phyloP scores from a whole-genome alignment of 2,888 invertebrate species.

The Megastigmus dorsalis region DNA sequence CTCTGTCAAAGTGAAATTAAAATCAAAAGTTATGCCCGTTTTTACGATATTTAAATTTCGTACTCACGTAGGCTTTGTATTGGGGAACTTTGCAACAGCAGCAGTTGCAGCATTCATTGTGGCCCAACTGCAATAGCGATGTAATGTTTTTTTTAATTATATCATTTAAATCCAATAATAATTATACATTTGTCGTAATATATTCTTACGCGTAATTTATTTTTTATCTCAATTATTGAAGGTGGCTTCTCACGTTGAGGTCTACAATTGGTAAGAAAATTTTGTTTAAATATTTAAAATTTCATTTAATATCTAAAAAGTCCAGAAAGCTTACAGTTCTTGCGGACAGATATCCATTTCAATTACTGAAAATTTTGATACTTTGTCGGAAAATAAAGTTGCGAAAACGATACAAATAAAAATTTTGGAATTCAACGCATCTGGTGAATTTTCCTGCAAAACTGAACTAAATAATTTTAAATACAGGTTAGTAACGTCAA shows the following conservation, averaged over 20 bases:
- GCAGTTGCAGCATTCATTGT: constrained; percentile 67
- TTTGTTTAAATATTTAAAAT: no score
- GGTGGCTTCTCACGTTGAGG: constrained; percentile 51
- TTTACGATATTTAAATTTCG: background rate
- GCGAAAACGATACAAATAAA: constrained; percentile 28
- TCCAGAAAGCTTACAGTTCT: constrained; percentile 60
- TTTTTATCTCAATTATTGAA: constrained; percentile 65
- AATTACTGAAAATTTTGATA: constrained; percentile 42
- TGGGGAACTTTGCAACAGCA: constrained; percentile 66
- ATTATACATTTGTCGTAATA: background rate
- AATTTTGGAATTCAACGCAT: constrained; percentile 34
- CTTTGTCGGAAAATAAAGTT: constrained; percentile 11
- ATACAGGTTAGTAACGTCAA: constrained; percentile 42
- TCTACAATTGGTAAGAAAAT: no score
- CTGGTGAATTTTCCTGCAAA: constrained; percentile 8
- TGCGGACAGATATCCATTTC: constrained; percentile 68
- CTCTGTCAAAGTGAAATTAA: constrained; percentile 58
- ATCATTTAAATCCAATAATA: no score
- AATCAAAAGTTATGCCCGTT: background rate
- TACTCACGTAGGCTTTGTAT: constrained; percentile 61
- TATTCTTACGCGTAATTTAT: constrained; percentile 64
- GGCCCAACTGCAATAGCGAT: constrained; percentile 61
- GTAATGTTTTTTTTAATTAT: background rate
- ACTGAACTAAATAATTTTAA: constrained; percentile 9
- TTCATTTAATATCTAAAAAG: no score